Conservation (phyloP, 2,113 vertebrate genomes). For the Cebus imitator region DNA sequence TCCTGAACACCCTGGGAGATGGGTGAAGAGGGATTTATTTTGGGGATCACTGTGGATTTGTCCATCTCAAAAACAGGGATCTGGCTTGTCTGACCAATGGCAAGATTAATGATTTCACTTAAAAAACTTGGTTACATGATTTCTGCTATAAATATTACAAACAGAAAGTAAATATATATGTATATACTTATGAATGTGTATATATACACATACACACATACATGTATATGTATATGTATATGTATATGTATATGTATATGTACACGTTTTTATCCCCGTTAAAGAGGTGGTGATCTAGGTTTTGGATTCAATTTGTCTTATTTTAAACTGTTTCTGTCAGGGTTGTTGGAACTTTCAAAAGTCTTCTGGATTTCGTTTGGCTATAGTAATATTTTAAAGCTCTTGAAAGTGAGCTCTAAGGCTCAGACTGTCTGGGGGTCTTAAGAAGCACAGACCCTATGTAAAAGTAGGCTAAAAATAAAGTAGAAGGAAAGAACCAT, state of each 20-base stretch:
- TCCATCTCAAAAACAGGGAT: neutral
- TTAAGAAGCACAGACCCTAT: neutral
- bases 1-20: neutral
- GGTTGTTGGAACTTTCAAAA: neutral
- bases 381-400: neutral
- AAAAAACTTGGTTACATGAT: neutral
- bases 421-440: neutral
- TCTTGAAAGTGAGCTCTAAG: neutral
- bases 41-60: neutral
- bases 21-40: neutral
- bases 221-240: neutral
- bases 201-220: neutral
- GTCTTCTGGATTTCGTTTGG: neutral
- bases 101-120: neutral
- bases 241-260: neutral
- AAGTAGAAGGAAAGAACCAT: neutral
- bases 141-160: slow-evolving; percentile 14
- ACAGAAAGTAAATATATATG: neutral
- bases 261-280: neutral
- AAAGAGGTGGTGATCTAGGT: neutral
- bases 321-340: neutral
- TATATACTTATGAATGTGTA: neutral
- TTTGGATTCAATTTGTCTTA: slow-evolving; percentile 3
- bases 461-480: neutral
- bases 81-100: neutral